Base-by-base conservation (phyloP, 2,888 invertebrate genomes). In the Meteorus cinctellus region DNA sequence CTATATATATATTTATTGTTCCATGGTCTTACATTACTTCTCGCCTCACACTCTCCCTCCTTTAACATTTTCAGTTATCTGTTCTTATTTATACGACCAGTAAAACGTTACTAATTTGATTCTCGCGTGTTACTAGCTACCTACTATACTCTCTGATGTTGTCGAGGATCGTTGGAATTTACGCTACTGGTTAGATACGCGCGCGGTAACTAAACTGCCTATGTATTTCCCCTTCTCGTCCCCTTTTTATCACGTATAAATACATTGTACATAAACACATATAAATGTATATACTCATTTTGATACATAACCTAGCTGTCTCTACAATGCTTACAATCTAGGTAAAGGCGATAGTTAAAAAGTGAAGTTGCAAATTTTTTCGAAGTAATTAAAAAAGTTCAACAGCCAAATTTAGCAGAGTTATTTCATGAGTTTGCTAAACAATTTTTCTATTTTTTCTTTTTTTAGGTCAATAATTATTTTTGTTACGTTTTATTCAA, bases 21-120 rank as follows among this genome's bases (percentile, higher is more conserved):
- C 48, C 48, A n/a, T n/a, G 14, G 16, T 16, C 16, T 48, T 48
- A 48, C 16, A 48, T n/a, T 48, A 12, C 41, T 41, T 41, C 41
- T 41, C 41, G 41, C 41, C 41, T 10, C 41, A 10, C 41, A 10
- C 41, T 8, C 8, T 24, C 4, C n/a, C 10, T 55, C 55, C 1
- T 6, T 24, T 55, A 4, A 3, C 19, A 55, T 55, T 55, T 55
- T 55, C 19, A 55, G 19, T 19, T 55, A 55, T 55, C 55, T 55
- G 19, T 10, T 55, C 19, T 55, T 55, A 55, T 55, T 55, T 55
- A 55, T 55, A 19, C 19, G 60, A 72, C 68, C 63, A 82, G 78
- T 79, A 82, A 82, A 84, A 86, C 84, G 84, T 86, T 80, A 84
- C 85, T 87, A 86, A 87, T 86, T 83, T 82, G 84, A 84, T 84